Evolutionary conservation across 1,140 invertebrate genomes (phyloP).

Genomic region (Eufriesea mexicana): DNA sequence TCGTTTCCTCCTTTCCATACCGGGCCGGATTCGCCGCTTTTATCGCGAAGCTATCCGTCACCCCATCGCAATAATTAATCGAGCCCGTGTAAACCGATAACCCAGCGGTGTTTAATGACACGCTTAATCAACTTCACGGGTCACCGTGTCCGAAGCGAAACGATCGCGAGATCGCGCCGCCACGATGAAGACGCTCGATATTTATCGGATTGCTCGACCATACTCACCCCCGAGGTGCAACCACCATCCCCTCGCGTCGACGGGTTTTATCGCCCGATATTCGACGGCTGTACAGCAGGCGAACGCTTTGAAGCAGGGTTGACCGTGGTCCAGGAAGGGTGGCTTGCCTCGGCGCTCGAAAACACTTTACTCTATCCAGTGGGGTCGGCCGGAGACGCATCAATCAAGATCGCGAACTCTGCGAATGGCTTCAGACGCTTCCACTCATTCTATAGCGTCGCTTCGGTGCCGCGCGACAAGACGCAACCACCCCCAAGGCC

Average conservation of each 20-base stretch:
- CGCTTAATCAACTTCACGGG: constrained; percentile 14
- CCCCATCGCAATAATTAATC: constrained; percentile 12
- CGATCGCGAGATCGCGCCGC: background rate
- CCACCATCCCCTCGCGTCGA: background rate
- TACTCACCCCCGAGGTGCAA: background rate
- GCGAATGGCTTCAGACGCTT: constrained; percentile 64
- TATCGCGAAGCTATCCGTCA: background rate
- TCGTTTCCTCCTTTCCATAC: background rate
- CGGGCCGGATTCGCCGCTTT: background rate
- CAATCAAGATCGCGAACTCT: constrained; percentile 71
- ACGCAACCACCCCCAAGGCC: background rate
- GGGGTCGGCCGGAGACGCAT: constrained; percentile 72
- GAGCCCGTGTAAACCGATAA: constrained; percentile 5
- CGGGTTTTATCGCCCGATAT: constrained; percentile 48
- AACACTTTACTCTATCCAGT: constrained; percentile 70
- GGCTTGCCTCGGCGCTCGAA: constrained; percentile 64
- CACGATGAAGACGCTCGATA: constrained; percentile 40
- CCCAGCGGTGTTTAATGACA: background rate
- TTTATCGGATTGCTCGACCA: constrained; percentile 8
- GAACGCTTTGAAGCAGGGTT: constrained; percentile 25
- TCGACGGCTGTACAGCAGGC: background rate
- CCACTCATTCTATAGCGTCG: constrained; percentile 66
- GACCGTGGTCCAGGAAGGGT: background rate
- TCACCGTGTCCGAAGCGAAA: background rate
- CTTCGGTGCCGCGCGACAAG: constrained; percentile 47